Base-by-base conservation (phyloP, 2,113 vertebrate species). In the Malurus melanocephalus region DNA sequence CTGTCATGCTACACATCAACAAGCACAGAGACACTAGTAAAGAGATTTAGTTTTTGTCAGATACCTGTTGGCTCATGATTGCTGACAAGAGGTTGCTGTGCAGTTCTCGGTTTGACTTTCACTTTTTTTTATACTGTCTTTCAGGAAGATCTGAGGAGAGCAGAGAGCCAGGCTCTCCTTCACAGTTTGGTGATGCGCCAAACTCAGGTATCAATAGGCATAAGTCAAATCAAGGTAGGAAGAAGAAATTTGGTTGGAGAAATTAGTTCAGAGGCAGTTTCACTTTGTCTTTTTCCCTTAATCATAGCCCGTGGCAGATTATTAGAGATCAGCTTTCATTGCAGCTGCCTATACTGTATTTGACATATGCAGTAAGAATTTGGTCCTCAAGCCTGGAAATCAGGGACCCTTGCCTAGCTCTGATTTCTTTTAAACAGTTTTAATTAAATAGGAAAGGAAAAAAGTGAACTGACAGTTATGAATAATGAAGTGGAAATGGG, bases 401-500 rank as follows among this genome's bases (percentile, higher is more conserved):
- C 46, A 86, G 42, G 57, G 32, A 83, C n/a, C 32, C 62, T 53
- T 7, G 8, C 73, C 42, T 83, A 65, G 49, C 73, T 89, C 88
- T 92, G 53, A 91, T 91, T 93, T 93, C 88, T 84, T 57, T 83
- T 72, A 84, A 78, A 75, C 69, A 92, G 79, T 84, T 93, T 94
- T 94, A 94, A 95, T 95, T 95, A 95, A 94, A 88, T 32, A 75
- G 73, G 38, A 2, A 9, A 61, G 38, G 48, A 68, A 67, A 69
- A 49, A 81, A 89, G 68, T 72, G 53, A 88, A 62, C 77, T 86
- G 92, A 81, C 88, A 93, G 92, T 86, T 86, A 61, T 91, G 80
- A 96, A 72, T 91, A 89, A 94, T 89, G 93, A 92, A 78, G 85
- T 93, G 93, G 80, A 83, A 96, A 92, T 28, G 42, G 55, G 53